Conservation (phyloP, 2,113 vertebrate genomes). For the Cyphomyrus plagiostoma region DNA sequence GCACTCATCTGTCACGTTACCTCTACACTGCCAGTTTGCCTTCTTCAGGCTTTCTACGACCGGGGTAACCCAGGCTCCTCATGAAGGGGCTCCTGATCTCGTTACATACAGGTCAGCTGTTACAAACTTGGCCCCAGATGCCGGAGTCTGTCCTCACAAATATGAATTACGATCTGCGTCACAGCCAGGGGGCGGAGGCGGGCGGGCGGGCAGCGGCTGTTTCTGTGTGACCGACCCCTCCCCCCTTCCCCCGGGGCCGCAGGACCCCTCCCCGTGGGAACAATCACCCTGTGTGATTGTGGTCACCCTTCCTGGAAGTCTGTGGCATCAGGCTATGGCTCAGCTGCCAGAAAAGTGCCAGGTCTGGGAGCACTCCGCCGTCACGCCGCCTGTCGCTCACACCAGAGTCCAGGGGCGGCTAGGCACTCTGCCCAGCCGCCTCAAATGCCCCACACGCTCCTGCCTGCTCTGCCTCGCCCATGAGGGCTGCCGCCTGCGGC, state of each 20-base stretch:
- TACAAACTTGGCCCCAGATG: background rate
- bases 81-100: background rate
- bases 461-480: background rate
- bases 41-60: background rate
- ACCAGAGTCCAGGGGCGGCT: constrained; percentile 54
- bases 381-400: constrained; percentile 56
- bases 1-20: background rate
- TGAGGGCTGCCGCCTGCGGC: background rate
- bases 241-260: background rate
- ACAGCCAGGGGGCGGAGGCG: background rate
- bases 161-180: background rate
- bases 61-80: background rate
- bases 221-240: background rate
- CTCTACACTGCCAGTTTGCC: background rate
- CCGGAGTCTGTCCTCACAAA: background rate
- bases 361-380: constrained; percentile 42
- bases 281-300: constrained; percentile 59
- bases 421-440: constrained; percentile 52
- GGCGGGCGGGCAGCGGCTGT: background rate
- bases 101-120: background rate
- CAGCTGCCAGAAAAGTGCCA: constrained; percentile 54
- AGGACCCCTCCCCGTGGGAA: constrained; percentile 63
- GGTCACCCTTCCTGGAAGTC: constrained; percentile 66
- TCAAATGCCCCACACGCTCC: constrained; percentile 39
- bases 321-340: constrained; percentile 58